Percentiles rank a stretch among this genome's conserved stretches.
These are phyloP conservation scores for Dryobates pubescens DNA, from an alignment of 2,797 vertebrate genomes.

Conservation along the genomic window DNA sequence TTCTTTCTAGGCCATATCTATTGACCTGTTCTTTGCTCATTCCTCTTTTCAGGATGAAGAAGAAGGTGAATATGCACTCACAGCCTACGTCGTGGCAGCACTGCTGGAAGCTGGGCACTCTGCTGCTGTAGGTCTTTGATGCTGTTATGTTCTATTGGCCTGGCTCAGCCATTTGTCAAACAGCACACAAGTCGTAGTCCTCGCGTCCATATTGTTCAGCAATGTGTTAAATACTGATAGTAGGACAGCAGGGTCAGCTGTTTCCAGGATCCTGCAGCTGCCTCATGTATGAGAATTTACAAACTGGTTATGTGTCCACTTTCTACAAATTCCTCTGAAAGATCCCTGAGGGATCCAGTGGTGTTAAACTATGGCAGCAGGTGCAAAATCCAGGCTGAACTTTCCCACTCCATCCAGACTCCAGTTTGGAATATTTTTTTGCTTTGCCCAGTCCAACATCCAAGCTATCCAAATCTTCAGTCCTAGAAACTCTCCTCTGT, in stretches of 20 bases:
- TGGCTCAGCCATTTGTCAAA: not conserved
- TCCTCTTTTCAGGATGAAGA: conserved; percentile 59
- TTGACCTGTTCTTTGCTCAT: not conserved
- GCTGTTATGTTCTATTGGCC: not conserved
- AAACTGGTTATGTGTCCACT: not conserved
- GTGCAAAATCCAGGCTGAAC: not conserved
- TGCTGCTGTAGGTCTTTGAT: not conserved
- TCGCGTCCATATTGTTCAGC: not conserved
- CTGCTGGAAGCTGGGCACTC: conserved; percentile 70
- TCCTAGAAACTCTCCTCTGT: not conserved
- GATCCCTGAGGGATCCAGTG: not conserved
- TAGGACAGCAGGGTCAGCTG: not conserved
- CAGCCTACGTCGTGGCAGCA: conserved; percentile 61
- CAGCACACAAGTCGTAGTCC: not conserved
- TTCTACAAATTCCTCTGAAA: not conserved
- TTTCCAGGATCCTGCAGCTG: not conserved
- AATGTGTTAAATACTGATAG: not conserved
- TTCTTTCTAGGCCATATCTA: not conserved
- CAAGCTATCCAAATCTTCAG: not conserved
- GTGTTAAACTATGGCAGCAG: not conserved
- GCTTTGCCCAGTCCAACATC: not conserved
- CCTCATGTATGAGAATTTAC: not conserved
- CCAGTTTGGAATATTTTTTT: not conserved
- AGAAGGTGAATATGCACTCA: conserved; percentile 67
- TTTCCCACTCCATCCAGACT: not conserved